Conservation (phyloP, 2,797 vertebrate species). For the Gambusia yucatana region DNA sequence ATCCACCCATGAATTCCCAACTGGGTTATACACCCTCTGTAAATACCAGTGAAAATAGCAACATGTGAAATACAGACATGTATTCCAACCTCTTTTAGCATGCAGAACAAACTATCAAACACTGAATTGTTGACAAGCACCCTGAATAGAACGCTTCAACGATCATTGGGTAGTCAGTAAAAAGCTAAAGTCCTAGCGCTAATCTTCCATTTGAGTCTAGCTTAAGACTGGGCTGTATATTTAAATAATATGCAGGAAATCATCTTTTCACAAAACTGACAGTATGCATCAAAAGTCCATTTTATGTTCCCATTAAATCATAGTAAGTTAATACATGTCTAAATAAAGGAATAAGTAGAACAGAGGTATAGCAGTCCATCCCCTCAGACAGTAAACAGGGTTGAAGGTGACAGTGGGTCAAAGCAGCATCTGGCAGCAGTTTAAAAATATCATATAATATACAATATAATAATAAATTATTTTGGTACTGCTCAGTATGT, state of each 20-base stretch:
- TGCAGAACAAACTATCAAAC: slow-evolving; percentile 1
- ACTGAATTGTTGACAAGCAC: background rate
- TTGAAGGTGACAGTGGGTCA: no score
- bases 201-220: slow-evolving; percentile 4
- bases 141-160: background rate
- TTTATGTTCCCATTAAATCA: background rate
- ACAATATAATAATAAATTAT: no score
- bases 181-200: slow-evolving; percentile 8
- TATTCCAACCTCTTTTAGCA: background rate
- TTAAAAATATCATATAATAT: no score
- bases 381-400: no score
- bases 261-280: background rate
- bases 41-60: slow-evolving; percentile 6
- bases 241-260: background rate
- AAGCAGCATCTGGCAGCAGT: no score
- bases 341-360: background rate
- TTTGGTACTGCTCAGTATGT: no score
- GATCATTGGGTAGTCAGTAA: slow-evolving; percentile 34
- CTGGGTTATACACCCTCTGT: slow-evolving; percentile 25
- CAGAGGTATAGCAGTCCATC: background rate
- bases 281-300: background rate
- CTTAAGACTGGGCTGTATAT: background rate
- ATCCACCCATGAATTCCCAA: slow-evolving; percentile 29
- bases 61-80: background rate
- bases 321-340: background rate